These are phyloP conservation scores for Paraescarpia echinospica DNA, from an alignment of 1,140 invertebrate genomes.

Conservation along the genomic window DNA sequence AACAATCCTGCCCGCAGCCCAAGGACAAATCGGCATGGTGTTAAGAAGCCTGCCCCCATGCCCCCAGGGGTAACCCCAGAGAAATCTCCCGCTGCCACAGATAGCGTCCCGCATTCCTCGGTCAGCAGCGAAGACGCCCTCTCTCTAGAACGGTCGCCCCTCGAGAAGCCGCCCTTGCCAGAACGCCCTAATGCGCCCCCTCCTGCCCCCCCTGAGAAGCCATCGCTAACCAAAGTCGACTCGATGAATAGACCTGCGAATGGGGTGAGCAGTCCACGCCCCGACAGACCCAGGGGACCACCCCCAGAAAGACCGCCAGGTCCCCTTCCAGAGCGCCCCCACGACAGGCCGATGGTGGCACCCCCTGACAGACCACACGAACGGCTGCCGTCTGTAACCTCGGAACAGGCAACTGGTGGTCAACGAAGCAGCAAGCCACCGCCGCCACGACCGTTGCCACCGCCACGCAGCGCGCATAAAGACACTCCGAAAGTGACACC, in stretches of 20 bases:
- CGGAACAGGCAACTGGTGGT: neutral
- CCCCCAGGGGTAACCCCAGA: neutral
- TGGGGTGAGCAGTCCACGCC: neutral
- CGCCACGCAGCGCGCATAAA: neutral
- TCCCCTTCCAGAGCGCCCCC: neutral
- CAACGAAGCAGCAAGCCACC: neutral
- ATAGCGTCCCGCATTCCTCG: neutral
- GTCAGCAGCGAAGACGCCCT: neutral
- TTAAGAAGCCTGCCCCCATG: neutral
- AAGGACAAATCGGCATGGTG: neutral
- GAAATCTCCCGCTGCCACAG: neutral
- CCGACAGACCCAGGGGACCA: slow-evolving; percentile 10
- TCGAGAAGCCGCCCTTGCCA: neutral
- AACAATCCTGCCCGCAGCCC: neutral
- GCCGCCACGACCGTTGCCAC: neutral
- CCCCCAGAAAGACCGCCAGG: neutral
- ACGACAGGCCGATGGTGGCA: neutral
- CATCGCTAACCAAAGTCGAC: neutral
- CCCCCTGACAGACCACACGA: neutral
- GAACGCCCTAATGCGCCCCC: slow-evolving; percentile 15
- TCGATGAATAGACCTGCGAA: neutral
- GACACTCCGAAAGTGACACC: neutral
- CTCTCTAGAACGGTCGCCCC: neutral
- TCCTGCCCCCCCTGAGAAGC: slow-evolving; percentile 3
- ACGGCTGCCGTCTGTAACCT: neutral